phyloP scores from a whole-genome alignment of 2,888 invertebrate genomes.

The Zygaena filipendulae region DNA sequence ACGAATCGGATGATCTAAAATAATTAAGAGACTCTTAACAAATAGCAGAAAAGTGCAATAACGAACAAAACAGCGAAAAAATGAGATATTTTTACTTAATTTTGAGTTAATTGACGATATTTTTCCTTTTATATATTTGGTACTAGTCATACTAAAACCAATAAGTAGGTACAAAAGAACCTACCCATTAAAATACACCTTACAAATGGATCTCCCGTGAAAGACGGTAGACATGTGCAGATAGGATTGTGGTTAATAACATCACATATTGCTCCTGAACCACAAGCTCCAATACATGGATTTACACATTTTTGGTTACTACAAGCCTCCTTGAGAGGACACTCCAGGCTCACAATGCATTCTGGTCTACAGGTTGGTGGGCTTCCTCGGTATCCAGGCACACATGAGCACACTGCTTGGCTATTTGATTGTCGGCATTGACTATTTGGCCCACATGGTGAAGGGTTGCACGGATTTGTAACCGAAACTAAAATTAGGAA shows the following conservation, averaged over 20 bases:
- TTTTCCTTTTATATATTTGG: neutral
- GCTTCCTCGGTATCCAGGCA: slow-evolving; percentile 76
- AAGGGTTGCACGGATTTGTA: slow-evolving; percentile 76
- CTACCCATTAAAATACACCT: slow-evolving; percentile 69
- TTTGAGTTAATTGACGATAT: neutral
- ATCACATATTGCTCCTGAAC: slow-evolving; percentile 75
- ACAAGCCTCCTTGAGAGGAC: slow-evolving; percentile 76
- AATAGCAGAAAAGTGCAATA: too few relatives aligned
- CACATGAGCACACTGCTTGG: slow-evolving; percentile 78
- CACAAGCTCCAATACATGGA: slow-evolving; percentile 84
- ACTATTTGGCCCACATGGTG: slow-evolving; percentile 83
- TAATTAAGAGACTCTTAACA: too few relatives aligned
- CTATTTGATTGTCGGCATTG: slow-evolving; percentile 77
- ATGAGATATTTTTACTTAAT: too few relatives aligned
- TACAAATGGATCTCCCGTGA: slow-evolving; percentile 82
- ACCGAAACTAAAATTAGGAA: slow-evolving; percentile 32
- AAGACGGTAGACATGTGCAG: slow-evolving; percentile 78
- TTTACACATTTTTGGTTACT: slow-evolving; percentile 79
- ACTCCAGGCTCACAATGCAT: slow-evolving; percentile 79
- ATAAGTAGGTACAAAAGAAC: slow-evolving; percentile 9
- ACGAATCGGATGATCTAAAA: slow-evolving; percentile 27
- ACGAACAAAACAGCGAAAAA: too few relatives aligned
- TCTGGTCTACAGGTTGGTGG: slow-evolving; percentile 84
- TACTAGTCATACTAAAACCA: too few relatives aligned
- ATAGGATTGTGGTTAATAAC: slow-evolving; percentile 83